Conservation (phyloP, 2,797 vertebrate species). For the Trematomus bernacchii region DNA sequence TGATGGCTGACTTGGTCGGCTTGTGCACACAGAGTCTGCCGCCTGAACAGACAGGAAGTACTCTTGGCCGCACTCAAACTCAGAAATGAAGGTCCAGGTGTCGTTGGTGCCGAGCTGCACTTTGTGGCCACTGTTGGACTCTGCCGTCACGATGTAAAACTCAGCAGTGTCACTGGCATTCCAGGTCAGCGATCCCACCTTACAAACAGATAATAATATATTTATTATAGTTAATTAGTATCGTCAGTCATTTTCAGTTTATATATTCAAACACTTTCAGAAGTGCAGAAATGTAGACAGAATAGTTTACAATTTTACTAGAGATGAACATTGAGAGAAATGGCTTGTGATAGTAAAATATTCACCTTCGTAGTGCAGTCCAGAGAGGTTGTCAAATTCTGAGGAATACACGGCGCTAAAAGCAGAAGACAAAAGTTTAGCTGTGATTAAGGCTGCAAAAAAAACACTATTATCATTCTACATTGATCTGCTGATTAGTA, state of each 20-base stretch:
- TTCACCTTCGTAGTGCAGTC: constrained; percentile 78
- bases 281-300: background rate
- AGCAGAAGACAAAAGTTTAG: constrained; percentile 15
- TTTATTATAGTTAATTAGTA: no score
- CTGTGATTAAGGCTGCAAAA: background rate
- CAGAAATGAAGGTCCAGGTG: constrained; percentile 76
- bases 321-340: background rate
- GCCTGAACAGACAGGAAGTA: constrained; percentile 83
- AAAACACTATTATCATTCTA: background rate
- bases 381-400: constrained; percentile 70
- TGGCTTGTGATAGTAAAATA: background rate
- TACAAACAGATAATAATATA: background rate
- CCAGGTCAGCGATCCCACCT: constrained; percentile 82
- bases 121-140: constrained; percentile 63
- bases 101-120: constrained; percentile 75
- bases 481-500: background rate
- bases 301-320: background rate
- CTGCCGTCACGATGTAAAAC: constrained; percentile 78
- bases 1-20: constrained; percentile 64
- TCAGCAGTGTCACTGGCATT: constrained; percentile 67
- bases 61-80: constrained; percentile 81
- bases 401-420: constrained; percentile 83
- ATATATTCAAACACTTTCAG: background rate
- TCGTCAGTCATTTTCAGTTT: background rate
- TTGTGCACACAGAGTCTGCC: constrained; percentile 75